phyloP scores from a whole-genome alignment of 2,113 vertebrate species.

The Pogona vitticeps region DNA sequence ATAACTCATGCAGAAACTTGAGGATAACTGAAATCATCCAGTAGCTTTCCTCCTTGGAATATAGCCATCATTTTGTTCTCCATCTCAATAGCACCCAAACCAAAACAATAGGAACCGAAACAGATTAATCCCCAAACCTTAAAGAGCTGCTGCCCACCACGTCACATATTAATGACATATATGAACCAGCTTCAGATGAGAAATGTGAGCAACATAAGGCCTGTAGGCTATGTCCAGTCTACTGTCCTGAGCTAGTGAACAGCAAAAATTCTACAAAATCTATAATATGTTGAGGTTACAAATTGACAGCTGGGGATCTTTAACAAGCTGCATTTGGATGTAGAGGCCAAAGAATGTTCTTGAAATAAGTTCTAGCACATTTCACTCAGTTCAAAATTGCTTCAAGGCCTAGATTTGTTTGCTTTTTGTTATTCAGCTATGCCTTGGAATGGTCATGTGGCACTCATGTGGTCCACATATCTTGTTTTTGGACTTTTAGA shows the following conservation, averaged over 20 bases:
- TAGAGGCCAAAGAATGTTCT: not conserved
- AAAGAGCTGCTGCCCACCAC: not conserved
- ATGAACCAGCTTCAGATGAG: not conserved
- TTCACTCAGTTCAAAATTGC: conserved; percentile 21
- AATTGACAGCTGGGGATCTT: not conserved
- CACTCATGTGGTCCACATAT: not conserved
- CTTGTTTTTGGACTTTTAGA: not conserved
- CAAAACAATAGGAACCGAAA: not conserved
- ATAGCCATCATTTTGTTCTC: too few species aligned
- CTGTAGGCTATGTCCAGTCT: too few species aligned
- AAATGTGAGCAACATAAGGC: not conserved
- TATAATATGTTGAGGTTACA: too few species aligned
- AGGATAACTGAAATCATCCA: too few species aligned
- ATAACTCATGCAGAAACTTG: too few species aligned
- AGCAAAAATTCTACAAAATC: too few species aligned
- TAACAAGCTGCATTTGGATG: conserved; percentile 26
- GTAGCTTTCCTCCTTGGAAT: too few species aligned
- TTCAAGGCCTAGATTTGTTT: not conserved
- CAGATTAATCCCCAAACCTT: not conserved
- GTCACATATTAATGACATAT: too few species aligned
- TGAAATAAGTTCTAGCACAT: conserved; percentile 22
- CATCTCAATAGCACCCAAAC: too few species aligned
- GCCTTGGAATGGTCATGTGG: fast-evolving
- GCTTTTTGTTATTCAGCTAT: not conserved
- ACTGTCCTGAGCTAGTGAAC: too few species aligned